Base-by-base conservation (phyloP, 2,797 vertebrate genomes). In the Paedocypris micromegethes region DNA sequence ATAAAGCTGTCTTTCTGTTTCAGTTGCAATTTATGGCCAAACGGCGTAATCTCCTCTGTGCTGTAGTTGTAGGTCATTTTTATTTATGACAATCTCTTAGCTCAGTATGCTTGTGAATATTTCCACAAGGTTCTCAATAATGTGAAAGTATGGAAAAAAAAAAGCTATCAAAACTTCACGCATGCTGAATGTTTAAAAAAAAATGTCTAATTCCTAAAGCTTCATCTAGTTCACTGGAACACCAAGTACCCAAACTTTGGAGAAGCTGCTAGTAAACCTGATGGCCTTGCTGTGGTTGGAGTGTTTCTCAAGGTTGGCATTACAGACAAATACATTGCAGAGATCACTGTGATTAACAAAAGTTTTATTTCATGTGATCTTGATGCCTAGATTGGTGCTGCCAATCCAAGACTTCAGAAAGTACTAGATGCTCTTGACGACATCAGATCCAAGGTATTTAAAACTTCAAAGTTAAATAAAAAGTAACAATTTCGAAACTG, bases 171-270 rank as follows among this genome's bases (percentile, higher is more conserved):
- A 23, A 23, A 23, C 23, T 23, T 23, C 2, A 4, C 2, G 43
- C 40, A 23, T 5, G 7, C 9, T 45, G 3, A 5, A 5, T 60
- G 51, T 55, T 47, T 69, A 40, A 57, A 41, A 55, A 38, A n/a
- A 4, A 37, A 7, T 50, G 3, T 5, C 8, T 1, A 9, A 49
- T 41, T 51, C 83, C 82, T 58, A n/a, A 78, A 99, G 96, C 94
- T 99, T 68, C 96, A 99, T 41, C 85, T 99, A 72, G 95, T 98
- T 40, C 96, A 99, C 37, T 99, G 96, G 96, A 98, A 99, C 75
- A 89, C 94, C 5, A 95, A 94, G 72, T 99, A 98, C 72, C 81
- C 90, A 4, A 93, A 78, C 73, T 96, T 97, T 75, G 89, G 85
- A 3, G 94, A 97, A 46, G 95, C 96, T 50, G 92, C 87, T 63